Evolutionary conservation across 2,888 invertebrate genomes (phyloP).

Genomic region (Tupiocoris notatus): DNA sequence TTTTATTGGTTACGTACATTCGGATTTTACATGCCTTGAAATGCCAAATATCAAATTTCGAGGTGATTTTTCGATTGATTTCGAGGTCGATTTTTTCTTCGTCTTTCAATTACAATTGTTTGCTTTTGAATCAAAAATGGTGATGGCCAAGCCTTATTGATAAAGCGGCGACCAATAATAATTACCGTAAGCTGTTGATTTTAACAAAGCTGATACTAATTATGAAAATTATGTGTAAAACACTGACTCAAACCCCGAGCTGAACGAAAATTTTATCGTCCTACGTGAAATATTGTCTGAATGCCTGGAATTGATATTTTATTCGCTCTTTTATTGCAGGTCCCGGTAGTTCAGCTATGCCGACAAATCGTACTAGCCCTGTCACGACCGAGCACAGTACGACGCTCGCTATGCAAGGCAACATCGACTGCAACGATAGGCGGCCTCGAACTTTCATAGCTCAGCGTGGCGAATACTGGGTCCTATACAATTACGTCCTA

Average conservation of each 20-base stretch:
- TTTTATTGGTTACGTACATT: neutral
- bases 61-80: neutral
- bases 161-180: no score
- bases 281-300: no score
- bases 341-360: constrained; percentile 40
- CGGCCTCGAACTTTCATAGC: constrained; percentile 62
- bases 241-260: no score
- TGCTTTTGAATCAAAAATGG: no score
- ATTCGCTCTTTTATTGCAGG: constrained; percentile 21
- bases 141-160: no score
- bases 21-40: no score
- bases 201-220: no score
- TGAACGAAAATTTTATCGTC: no score
- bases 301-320: no score
- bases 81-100: neutral
- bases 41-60: no score
- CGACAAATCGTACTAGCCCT: constrained; percentile 44
- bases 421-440: constrained; percentile 66
- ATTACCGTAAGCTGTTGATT: no score
- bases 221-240: no score
- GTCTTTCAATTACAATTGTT: neutral
- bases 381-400: constrained; percentile 47
- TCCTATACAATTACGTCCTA: constrained; percentile 79
- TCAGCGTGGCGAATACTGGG: constrained; percentile 83
- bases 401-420: constrained; percentile 54